These are phyloP conservation scores for Sceliomorpha sp. DNA, from an alignment of 2,888 invertebrate species.

Conservation along the genomic window DNA sequence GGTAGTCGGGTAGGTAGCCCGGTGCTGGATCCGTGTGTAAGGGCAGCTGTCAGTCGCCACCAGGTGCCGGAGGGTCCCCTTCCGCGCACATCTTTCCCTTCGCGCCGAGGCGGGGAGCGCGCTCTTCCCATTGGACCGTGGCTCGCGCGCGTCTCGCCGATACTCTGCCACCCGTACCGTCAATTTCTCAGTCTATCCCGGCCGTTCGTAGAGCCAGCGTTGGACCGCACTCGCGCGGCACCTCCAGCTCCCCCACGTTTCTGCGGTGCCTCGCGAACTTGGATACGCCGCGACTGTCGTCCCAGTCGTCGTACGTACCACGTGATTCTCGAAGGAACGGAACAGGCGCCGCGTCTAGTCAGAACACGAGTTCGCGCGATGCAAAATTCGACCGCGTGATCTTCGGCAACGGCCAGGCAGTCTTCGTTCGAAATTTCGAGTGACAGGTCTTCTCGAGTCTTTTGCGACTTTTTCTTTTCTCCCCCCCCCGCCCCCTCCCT, in stretches of 20 bases:
- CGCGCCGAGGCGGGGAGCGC: conserved; percentile 45
- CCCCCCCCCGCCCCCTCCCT: too few relatives aligned
- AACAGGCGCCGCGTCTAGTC: too few relatives aligned
- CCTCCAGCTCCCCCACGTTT: too few relatives aligned
- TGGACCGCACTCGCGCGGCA: neutral
- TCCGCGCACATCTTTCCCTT: conserved; percentile 25
- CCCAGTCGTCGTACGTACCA: too few relatives aligned
- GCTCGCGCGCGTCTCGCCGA: conserved; percentile 76
- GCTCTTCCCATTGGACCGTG: conserved; percentile 68
- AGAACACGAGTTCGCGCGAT: too few relatives aligned
- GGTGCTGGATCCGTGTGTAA: conserved; percentile 71
- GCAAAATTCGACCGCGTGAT: too few relatives aligned
- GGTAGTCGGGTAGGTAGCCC: conserved; percentile 64
- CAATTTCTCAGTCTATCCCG: conserved; percentile 76
- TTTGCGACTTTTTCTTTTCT: too few relatives aligned
- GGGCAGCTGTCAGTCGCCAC: conserved; percentile 74
- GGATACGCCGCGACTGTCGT: conserved; percentile 9
- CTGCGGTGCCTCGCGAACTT: too few relatives aligned
- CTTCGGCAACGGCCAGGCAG: too few relatives aligned
- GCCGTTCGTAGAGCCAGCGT: conserved; percentile 59
- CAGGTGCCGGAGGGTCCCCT: conserved; percentile 69
- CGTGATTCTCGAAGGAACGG: too few relatives aligned
- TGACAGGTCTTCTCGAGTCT: too few relatives aligned
- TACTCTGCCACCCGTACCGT: conserved; percentile 67
- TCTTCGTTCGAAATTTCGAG: too few relatives aligned